Percentiles rank a stretch among this genome's conserved stretches.
Conservation (phyloP, 2,113 vertebrate species). For the Notarius lentiginosus region DNA sequence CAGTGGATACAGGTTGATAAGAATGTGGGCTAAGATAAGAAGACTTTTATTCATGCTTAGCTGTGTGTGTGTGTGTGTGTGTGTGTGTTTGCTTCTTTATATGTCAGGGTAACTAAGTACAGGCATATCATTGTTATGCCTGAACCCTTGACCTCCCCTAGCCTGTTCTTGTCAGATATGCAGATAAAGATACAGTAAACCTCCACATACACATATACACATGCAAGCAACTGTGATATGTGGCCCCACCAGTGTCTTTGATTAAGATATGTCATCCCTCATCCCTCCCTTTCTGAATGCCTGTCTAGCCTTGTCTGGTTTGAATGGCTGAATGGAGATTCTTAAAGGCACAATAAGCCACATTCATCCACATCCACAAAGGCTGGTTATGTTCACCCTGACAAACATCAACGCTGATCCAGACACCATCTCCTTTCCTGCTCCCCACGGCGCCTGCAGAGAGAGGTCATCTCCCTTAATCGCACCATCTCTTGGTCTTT, state of each 20-base stretch:
- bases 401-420: conserved; percentile 48
- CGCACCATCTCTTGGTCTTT: conserved; percentile 11
- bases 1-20: background rate
- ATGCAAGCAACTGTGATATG: background rate
- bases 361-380: conserved; percentile 52
- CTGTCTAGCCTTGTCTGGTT: conserved; percentile 44
- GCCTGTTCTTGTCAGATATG: conserved; percentile 23
- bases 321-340: conserved; percentile 40
- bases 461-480: conserved; percentile 25
- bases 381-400: conserved; percentile 47
- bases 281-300: conserved; percentile 39
- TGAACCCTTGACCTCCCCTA: conserved; percentile 35
- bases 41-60: background rate
- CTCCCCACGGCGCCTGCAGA: conserved; percentile 24
- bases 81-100: background rate
- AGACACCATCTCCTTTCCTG: conserved; percentile 29
- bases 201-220: conserved; percentile 37
- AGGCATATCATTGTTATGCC: conserved; percentile 32
- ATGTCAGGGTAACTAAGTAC: conserved; percentile 34
- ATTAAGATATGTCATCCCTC: conserved; percentile 44
- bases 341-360: conserved; percentile 45
- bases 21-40: background rate
- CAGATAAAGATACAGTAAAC: conserved; percentile 19
- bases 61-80: background rate
- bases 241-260: conserved; percentile 44